phyloP scores from a whole-genome alignment of 2,888 invertebrate species.

The Acanthacorydalis orientalis region DNA sequence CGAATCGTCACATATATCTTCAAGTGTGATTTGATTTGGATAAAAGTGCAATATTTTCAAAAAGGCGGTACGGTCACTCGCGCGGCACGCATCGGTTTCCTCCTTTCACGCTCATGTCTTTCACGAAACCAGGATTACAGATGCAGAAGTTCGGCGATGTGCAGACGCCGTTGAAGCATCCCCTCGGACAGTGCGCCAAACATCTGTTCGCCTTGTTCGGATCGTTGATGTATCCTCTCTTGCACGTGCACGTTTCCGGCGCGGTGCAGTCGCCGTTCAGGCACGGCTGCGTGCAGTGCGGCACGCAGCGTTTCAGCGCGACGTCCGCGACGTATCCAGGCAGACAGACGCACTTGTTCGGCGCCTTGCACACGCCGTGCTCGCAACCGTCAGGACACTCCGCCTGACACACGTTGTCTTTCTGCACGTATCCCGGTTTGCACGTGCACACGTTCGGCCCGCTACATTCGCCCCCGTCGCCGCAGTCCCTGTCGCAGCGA shows the following conservation, averaged over 20 bases:
- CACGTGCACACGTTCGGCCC: slow-evolving; percentile 32
- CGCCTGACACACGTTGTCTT: slow-evolving; percentile 18
- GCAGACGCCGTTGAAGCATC: slow-evolving; percentile 57
- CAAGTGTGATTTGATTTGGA: slow-evolving; percentile 14
- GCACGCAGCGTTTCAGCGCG: slow-evolving; percentile 18
- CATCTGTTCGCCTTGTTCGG: slow-evolving; percentile 24
- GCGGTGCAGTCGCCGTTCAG: slow-evolving; percentile 28
- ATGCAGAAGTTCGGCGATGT: slow-evolving; percentile 57
- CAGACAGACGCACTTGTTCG: slow-evolving; percentile 18
- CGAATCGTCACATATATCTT: no score
- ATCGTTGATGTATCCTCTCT: slow-evolving; percentile 12
- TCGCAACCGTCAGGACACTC: slow-evolving; percentile 27
- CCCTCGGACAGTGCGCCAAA: slow-evolving; percentile 42
- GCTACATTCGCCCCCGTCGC: slow-evolving; percentile 27
- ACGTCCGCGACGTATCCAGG: slow-evolving; percentile 24
- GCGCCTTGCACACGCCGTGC: slow-evolving; percentile 33
- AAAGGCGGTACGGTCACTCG: slow-evolving; percentile 20
- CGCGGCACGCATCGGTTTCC: slow-evolving; percentile 43
- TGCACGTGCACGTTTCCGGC: slow-evolving; percentile 24
- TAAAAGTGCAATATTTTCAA: slow-evolving; percentile 17
- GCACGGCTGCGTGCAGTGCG: slow-evolving; percentile 33
- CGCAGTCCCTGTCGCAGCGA: slow-evolving; percentile 23
- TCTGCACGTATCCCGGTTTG: slow-evolving; percentile 13
- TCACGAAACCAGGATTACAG: slow-evolving; percentile 50
- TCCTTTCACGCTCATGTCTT: slow-evolving; percentile 42